Percentiles rank a stretch among this genome's conserved stretches.
phyloP scores from a whole-genome alignment of 2,797 vertebrate genomes.

The Myripristis murdjan region DNA sequence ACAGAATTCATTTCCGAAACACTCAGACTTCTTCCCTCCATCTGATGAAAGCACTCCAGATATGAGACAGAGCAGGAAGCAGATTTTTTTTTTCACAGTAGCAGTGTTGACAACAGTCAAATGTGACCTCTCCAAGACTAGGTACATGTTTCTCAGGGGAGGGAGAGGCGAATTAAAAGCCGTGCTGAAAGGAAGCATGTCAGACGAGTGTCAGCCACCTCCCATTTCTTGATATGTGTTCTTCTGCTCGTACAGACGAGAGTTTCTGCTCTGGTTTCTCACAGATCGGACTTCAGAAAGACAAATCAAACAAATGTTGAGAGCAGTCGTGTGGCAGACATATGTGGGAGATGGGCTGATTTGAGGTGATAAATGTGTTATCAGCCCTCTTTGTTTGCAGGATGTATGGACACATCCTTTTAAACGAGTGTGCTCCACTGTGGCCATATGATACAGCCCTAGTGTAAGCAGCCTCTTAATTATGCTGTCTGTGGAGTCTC shows the following conservation, averaged over 20 bases:
- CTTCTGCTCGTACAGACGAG: constrained; percentile 52
- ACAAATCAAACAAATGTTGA: constrained; percentile 57
- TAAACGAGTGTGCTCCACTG: constrained; percentile 47
- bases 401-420: constrained; percentile 64
- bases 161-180: constrained; percentile 74
- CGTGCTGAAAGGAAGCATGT: constrained; percentile 81
- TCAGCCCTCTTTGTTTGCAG: constrained; percentile 66
- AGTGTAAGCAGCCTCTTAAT: constrained; percentile 76
- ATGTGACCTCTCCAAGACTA: constrained; percentile 82
- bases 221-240: constrained; percentile 73
- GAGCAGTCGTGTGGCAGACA: constrained; percentile 65
- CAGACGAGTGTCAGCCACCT: constrained; percentile 79
- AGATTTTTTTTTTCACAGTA: constrained; percentile 72
- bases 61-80: constrained; percentile 85
- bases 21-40: constrained; percentile 67
- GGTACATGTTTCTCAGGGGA: constrained; percentile 79
- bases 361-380: constrained; percentile 71
- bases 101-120: constrained; percentile 84
- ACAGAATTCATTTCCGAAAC: constrained; percentile 78
- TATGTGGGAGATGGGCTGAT: constrained; percentile 69
- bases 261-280: constrained; percentile 69
- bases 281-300: constrained; percentile 65
- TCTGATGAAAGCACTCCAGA: constrained; percentile 83
- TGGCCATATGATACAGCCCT: constrained; percentile 67
- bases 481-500: constrained; percentile 76